phyloP scores from a whole-genome alignment of 2,888 invertebrate species.

The Cecidostiba fungosa region DNA sequence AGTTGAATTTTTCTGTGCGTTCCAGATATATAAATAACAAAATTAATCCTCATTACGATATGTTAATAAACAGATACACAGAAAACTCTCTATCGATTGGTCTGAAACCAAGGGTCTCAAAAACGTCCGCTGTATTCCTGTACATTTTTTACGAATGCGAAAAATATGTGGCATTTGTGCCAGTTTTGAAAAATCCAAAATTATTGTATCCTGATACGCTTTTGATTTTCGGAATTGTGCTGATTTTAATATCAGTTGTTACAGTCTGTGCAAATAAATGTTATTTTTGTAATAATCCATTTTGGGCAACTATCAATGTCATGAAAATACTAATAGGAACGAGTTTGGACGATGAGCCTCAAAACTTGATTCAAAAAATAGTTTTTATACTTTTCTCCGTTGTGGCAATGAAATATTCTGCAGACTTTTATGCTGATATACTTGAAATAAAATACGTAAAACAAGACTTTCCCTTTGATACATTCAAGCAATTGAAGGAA shows the following conservation, averaged over 20 bases:
- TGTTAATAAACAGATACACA: too few species aligned
- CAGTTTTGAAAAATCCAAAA: background rate
- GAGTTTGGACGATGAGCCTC: background rate
- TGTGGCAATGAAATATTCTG: background rate
- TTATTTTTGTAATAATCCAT: background rate
- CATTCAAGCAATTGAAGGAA: background rate
- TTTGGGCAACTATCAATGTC: background rate
- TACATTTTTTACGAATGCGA: background rate
- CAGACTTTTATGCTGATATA: background rate
- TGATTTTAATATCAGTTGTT: background rate
- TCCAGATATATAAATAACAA: too few species aligned
- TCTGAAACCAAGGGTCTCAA: too few species aligned
- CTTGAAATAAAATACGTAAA: background rate
- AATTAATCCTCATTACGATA: too few species aligned
- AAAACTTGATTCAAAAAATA: background rate
- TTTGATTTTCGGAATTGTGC: background rate
- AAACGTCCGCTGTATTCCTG: too few species aligned
- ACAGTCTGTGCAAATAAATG: background rate
- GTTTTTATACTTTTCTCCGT: background rate
- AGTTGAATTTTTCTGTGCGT: background rate
- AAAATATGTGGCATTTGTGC: background rate
- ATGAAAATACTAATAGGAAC: background rate
- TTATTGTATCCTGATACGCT: background rate
- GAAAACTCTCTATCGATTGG: too few species aligned
- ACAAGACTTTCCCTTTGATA: background rate